Percentiles rank a stretch among this genome's conserved stretches.
These are phyloP conservation scores for Baronia brevicornis DNA, from an alignment of 2,888 invertebrate genomes.

Conservation along the genomic window DNA sequence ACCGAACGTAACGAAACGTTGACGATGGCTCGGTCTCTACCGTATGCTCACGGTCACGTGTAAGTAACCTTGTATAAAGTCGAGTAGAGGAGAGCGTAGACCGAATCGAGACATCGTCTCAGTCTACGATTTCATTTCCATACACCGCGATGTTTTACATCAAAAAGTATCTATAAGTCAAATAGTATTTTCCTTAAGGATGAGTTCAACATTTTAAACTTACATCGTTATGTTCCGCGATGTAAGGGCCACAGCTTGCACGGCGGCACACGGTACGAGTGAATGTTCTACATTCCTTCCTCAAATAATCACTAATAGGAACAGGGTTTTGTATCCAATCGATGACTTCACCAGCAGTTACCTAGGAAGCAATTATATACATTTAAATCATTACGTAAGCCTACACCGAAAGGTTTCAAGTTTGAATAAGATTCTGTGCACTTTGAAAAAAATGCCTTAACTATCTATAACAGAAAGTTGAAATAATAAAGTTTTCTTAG, in stretches of 20 bases:
- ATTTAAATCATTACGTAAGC: too few species aligned
- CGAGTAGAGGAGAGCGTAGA: too few species aligned
- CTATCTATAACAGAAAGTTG: not conserved
- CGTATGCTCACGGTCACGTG: not conserved
- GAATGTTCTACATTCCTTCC: conserved; percentile 29
- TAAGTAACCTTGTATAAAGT: too few species aligned
- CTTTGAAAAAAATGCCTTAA: too few species aligned
- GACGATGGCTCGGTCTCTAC: not conserved
- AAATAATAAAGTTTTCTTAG: not conserved
- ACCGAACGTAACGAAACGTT: not conserved
- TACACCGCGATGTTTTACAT: too few species aligned
- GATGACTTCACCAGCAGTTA: conserved; percentile 51
- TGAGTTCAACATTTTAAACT: too few species aligned
- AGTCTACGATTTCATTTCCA: too few species aligned
- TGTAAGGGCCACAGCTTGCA: conserved; percentile 31
- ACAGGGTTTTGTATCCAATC: conserved; percentile 76
- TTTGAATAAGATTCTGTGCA: too few species aligned
- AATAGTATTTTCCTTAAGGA: too few species aligned
- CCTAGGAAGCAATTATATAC: conserved; percentile 19
- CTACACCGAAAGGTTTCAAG: too few species aligned
- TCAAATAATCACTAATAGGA: conserved; percentile 45
- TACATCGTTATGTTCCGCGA: conserved; percentile 30
- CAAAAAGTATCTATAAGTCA: too few species aligned
- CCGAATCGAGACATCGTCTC: too few species aligned
- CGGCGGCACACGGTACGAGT: conserved; percentile 24